Evolutionary conservation across 1,140 invertebrate species (phyloP), one percentile per base, ranked within the genome.

Genomic region (Drosophila kikkawai): DNA sequence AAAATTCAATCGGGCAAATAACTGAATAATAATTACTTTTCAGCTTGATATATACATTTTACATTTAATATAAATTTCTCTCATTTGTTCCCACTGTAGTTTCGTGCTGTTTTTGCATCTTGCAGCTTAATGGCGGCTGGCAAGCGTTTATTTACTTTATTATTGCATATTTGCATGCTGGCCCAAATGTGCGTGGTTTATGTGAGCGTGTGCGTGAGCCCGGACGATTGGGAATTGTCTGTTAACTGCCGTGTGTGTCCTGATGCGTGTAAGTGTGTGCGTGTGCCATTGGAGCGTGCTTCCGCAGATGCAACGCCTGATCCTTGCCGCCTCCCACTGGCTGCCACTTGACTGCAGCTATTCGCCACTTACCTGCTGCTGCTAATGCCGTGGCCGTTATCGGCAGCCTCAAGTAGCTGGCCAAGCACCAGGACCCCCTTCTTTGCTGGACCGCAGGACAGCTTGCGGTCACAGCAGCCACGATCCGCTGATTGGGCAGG

Each of bases 61-160:
- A 13, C 0, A 32, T 26, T 50, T 26, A 8, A 29, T 8, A 11
- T 1, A 17, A 7, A 13, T 15, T 3, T 0, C 5, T 7, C 15
- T 44, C 42, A 5, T 0, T 0, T 6, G 1, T 8, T 1, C 7
- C 3, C 19, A 11, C 70, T 73, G 55, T 67, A 32, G 41, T 34
- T 79, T 15, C 50, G 44, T 63, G 26, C 29, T 26, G 39, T 42
- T 73, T 51, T 47, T 51, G 34, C 60, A 70, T 66, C 61, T 63
- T 67, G 64, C 51, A 67, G 68, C 67, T 76, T 77, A 70, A 82
- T 77, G 55, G 83, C 55, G 60, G 55, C 51, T 70, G 67, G 61
- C 70, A 78, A 82, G 61, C 84, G 77, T 75, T 79, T 88, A 88
- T 87, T 87, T 87, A 88, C 84, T 87, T 87, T 88, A 87, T 87